Percentiles rank a stretch among this genome's conserved stretches.
phyloP scores from a whole-genome alignment of 2,113 vertebrate species.

The Rhinopomastus cyanomelas region DNA sequence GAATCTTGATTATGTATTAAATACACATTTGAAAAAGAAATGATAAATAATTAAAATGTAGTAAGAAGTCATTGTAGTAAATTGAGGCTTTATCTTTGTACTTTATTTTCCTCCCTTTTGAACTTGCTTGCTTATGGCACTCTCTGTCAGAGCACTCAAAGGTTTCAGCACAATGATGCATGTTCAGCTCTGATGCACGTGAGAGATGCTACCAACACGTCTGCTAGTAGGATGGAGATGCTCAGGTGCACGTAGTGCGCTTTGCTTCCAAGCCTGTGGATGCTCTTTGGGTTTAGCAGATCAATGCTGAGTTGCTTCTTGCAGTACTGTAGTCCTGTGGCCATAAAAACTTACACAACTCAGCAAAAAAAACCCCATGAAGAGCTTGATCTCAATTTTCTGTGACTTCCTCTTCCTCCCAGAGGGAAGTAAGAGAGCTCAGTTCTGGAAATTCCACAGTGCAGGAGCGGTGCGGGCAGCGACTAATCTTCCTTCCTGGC shows the following conservation, averaged over 20 bases:
- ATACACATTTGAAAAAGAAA: not conserved
- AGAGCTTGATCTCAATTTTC: constrained; percentile 12
- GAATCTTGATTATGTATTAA: not conserved
- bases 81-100: not conserved
- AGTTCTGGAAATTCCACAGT: constrained; percentile 26
- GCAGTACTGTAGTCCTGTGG: not conserved
- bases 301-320: not conserved
- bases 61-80: not conserved
- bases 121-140: not conserved
- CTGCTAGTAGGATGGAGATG: not conserved
- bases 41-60: not conserved
- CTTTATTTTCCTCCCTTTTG: not conserved
- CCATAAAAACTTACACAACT: not conserved
- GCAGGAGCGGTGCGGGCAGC: not conserved
- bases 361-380: not conserved
- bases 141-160: not conserved
- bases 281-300: not conserved
- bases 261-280: not conserved
- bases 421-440: not conserved
- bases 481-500: constrained; percentile 47
- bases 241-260: not conserved
- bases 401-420: constrained; percentile 3
- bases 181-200: not conserved
- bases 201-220: not conserved
- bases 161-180: not conserved